Percentiles rank a stretch among this genome's conserved stretches.
Conservation (phyloP, 2,113 vertebrate species). For the Myodes glareolus region DNA sequence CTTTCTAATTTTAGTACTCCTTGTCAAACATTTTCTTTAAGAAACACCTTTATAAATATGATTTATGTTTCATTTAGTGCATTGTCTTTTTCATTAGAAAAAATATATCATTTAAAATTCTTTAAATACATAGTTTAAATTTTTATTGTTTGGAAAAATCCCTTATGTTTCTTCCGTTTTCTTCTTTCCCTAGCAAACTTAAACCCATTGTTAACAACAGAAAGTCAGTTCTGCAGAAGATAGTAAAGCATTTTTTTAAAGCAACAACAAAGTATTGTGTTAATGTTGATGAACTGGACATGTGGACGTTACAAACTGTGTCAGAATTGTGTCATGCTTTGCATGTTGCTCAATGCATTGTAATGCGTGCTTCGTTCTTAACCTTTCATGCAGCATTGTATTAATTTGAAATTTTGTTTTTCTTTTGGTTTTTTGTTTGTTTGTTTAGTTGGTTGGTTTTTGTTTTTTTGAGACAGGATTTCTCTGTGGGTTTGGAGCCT, state of each 20-base stretch:
- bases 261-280: neutral
- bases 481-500: too few species aligned
- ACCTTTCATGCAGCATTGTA: neutral
- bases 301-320: neutral
- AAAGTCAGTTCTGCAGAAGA: neutral
- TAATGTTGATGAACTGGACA: neutral
- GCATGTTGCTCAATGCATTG: neutral
- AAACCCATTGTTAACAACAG: neutral
- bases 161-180: neutral
- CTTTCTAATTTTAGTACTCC: neutral
- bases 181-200: neutral
- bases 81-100: conserved; percentile 36
- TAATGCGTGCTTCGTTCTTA: neutral
- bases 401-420: neutral
- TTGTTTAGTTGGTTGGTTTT: too few species aligned
- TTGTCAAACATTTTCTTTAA: neutral
- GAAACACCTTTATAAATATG: neutral
- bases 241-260: neutral
- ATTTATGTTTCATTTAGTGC: neutral
- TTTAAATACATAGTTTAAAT: neutral
- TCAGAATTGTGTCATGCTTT: neutral
- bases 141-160: neutral
- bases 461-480: too few species aligned
- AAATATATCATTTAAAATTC: neutral
- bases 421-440: neutral